Conservation (phyloP, 2,797 vertebrate species). For the Catharus ustulatus region DNA sequence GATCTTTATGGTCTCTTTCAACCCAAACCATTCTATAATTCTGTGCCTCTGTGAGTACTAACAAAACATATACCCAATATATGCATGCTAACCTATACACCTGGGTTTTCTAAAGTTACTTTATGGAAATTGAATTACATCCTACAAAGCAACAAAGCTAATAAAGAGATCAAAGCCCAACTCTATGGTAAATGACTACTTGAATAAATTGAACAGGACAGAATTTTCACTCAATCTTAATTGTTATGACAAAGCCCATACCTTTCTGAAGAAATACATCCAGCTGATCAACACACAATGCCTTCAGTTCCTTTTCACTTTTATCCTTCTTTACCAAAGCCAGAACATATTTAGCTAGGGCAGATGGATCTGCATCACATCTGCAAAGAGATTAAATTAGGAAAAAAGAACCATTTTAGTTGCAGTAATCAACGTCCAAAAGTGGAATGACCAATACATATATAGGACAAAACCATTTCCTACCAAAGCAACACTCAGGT, state of each 20-base stretch:
- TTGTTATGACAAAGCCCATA: slow-evolving; percentile 59
- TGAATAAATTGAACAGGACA: background rate
- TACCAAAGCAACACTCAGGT: background rate
- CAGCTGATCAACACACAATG: slow-evolving; percentile 96
- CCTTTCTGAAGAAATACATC: slow-evolving; percentile 99
- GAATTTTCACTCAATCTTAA: background rate
- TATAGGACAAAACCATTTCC: background rate
- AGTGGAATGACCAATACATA: background rate
- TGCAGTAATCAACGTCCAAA: background rate
- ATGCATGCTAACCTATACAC: background rate
- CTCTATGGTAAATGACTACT: background rate
- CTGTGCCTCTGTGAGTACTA: background rate
- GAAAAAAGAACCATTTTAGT: background rate
- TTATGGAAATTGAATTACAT: background rate
- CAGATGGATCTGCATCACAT: slow-evolving; percentile 98
- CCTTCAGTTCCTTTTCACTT: slow-evolving; percentile 95
- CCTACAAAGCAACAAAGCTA: background rate
- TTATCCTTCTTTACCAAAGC: slow-evolving; percentile 99
- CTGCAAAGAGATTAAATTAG: slow-evolving; percentile 72
- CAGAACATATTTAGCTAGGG: slow-evolving; percentile 97
- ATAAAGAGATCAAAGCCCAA: background rate
- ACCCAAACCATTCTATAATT: background rate
- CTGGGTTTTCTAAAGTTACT: background rate
- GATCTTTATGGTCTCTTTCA: background rate
- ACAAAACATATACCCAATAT: background rate